Percentiles rank a stretch among this genome's conserved stretches.
phyloP scores from a whole-genome alignment of 2,888 invertebrate genomes.

The Atrina japonica region DNA sequence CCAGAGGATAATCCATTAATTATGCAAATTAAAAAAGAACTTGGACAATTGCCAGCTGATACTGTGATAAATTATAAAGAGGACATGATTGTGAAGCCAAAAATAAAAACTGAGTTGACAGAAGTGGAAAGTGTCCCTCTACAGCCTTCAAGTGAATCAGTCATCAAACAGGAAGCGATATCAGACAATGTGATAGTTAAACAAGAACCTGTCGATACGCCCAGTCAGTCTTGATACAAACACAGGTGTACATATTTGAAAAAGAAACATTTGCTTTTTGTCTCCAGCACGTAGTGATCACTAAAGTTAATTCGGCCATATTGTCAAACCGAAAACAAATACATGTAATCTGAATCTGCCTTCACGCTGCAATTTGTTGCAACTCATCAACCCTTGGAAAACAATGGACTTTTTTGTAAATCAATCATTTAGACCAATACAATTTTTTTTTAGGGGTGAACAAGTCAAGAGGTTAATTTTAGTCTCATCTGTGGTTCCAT shows the following conservation, averaged over 20 bases:
- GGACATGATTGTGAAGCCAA: slow-evolving; percentile 26
- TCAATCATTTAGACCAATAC: too few species aligned
- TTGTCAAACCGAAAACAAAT: too few species aligned
- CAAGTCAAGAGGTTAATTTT: too few species aligned
- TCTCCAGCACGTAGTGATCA: too few species aligned
- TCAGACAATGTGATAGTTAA: background rate
- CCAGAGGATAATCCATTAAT: slow-evolving; percentile 46
- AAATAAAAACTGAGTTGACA: slow-evolving; percentile 17
- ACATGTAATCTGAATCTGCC: too few species aligned
- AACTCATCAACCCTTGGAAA: too few species aligned
- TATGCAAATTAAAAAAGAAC: slow-evolving; percentile 42
- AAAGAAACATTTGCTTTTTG: background rate
- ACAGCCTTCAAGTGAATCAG: background rate
- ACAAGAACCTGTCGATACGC: slow-evolving; percentile 1
- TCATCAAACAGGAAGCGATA: slow-evolving; percentile 10
- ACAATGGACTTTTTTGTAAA: too few species aligned
- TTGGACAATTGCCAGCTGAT: slow-evolving; percentile 36
- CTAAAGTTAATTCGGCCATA: too few species aligned
- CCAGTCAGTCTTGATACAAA: background rate
- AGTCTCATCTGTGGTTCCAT: too few species aligned
- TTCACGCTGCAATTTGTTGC: too few species aligned
- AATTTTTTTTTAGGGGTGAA: too few species aligned
- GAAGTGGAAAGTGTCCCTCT: slow-evolving; percentile 3
- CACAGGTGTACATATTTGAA: background rate
- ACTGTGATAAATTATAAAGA: slow-evolving; percentile 31